A percentile compares a stretch with the other conserved stretches of the same genome.
These are phyloP conservation scores for Tupiocoris notatus DNA, from an alignment of 2,888 invertebrate species.

Conservation along the genomic window DNA sequence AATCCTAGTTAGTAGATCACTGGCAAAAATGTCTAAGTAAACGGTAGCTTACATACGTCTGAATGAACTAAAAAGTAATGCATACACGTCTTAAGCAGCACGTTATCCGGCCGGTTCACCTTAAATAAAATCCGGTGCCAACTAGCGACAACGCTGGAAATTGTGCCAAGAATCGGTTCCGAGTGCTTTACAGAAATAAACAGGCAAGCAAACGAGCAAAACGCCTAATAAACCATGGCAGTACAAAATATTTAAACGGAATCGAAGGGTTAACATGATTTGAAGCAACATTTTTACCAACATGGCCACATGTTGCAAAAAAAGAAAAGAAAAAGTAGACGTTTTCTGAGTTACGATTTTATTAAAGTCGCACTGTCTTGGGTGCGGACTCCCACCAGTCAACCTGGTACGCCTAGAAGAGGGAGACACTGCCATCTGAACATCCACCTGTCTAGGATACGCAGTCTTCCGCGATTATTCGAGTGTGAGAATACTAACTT, in stretches of 20 bases:
- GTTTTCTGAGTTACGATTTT: no score
- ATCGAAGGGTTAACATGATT: no score
- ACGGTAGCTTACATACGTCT: no score
- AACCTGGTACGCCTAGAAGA: neutral
- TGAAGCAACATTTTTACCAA: no score
- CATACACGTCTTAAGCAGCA: neutral
- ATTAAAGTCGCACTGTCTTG: no score
- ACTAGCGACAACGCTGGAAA: conserved; percentile 11
- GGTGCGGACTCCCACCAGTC: neutral
- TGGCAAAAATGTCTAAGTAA: no score
- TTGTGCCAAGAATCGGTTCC: conserved; percentile 26
- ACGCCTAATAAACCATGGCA: no score
- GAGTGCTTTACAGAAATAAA: conserved; percentile 19
- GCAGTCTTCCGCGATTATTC: neutral
- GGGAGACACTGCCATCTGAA: neutral
- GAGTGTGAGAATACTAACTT: neutral
- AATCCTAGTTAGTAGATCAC: no score
- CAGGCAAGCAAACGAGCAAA: neutral
- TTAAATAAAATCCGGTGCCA: neutral
- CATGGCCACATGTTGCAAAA: no score
- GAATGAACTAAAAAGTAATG: no score
- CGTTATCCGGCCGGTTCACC: neutral
- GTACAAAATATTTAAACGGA: no score
- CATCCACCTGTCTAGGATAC: neutral
- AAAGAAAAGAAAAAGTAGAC: no score